These are phyloP conservation scores for Sander lucioperca DNA, from an alignment of 2,113 vertebrate genomes.

Conservation along the genomic window DNA sequence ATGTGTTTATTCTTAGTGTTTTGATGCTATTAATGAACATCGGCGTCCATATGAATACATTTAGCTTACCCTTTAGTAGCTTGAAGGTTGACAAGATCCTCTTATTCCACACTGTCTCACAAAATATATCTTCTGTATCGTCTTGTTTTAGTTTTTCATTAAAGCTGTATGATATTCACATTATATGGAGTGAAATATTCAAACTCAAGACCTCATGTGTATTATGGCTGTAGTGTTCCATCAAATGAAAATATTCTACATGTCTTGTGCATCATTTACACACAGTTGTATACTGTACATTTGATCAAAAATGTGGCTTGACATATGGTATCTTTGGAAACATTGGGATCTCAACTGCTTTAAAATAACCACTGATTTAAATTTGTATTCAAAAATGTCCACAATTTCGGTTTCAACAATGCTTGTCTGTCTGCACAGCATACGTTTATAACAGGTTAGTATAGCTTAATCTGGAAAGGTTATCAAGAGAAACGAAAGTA, in stretches of 20 bases:
- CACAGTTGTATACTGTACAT: background rate
- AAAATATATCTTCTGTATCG: background rate
- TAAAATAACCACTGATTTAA: background rate
- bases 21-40: constrained; percentile 1
- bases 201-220: background rate
- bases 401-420: no score
- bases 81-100: background rate
- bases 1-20: background rate
- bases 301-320: background rate
- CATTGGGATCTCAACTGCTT: background rate
- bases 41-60: background rate
- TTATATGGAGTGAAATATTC: background rate
- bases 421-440: no score
- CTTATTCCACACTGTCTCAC: background rate
- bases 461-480: background rate
- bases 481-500: background rate
- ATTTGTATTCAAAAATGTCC: no score
- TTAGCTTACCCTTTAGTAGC: background rate
- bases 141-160: background rate
- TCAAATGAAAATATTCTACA: background rate
- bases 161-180: background rate
- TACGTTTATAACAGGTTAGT: no score
- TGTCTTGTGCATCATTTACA: background rate
- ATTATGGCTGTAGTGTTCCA: background rate
- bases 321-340: background rate